A percentile compares a stretch with the other conserved stretches of the same genome.
These are phyloP conservation scores for Australoheros facetus DNA, from an alignment of 2,797 vertebrate genomes.

Conservation along the genomic window DNA sequence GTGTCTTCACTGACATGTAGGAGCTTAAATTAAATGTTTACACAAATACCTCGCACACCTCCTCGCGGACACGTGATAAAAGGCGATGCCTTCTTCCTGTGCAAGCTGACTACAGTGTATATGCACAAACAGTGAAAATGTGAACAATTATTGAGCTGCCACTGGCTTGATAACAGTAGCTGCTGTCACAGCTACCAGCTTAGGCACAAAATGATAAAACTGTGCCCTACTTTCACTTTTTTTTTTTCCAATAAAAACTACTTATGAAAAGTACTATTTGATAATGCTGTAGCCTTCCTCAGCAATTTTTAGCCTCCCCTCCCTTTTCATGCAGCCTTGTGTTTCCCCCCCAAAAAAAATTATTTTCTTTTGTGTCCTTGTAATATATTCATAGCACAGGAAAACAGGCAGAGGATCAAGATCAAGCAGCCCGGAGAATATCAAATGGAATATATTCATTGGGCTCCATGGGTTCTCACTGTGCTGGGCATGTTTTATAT, in stretches of 20 bases:
- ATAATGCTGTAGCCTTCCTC: conserved; percentile 51
- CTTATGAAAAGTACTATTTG: conserved; percentile 54
- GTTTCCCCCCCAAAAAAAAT: conserved; percentile 47
- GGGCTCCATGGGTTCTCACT: conserved; percentile 45
- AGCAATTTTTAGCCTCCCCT: conserved; percentile 41
- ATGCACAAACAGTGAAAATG: conserved; percentile 14
- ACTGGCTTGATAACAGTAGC: conserved; percentile 40
- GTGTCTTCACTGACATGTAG: conserved; percentile 37
- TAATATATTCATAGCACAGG: conserved; percentile 75
- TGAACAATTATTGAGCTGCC: background rate
- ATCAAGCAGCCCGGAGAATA: conserved; percentile 70
- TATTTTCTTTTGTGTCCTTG: conserved; percentile 65
- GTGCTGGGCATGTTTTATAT: conserved; percentile 51
- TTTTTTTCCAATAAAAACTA: conserved; percentile 29
- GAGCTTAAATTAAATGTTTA: conserved; percentile 53
- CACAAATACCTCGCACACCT: conserved; percentile 30
- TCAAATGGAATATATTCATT: conserved; percentile 79
- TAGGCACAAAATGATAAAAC: conserved; percentile 51
- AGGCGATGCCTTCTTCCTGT: conserved; percentile 21
- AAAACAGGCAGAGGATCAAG: conserved; percentile 67
- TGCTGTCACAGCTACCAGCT: conserved; percentile 42
- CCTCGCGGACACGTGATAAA: conserved; percentile 38
- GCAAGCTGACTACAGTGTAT: conserved; percentile 15
- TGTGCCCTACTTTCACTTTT: conserved; percentile 63
- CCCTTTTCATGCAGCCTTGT: conserved; percentile 21